A percentile compares a stretch with the other conserved stretches of the same genome.
Evolutionary conservation across 1,140 invertebrate species (phyloP).

Genomic region (Littorina saxatilis): DNA sequence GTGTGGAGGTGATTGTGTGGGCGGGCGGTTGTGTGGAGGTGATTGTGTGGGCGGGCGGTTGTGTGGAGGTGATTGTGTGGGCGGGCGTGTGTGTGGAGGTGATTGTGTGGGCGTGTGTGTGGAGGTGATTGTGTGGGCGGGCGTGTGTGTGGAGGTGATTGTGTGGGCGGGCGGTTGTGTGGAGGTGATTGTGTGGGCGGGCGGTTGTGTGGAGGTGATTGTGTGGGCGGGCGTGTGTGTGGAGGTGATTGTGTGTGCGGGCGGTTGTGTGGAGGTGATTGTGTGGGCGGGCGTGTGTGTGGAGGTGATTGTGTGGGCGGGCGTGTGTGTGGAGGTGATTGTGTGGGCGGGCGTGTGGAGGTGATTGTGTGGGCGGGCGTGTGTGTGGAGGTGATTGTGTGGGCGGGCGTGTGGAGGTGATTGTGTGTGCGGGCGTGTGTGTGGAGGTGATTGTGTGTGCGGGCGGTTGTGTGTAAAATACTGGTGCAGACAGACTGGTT

Average conservation of each 20-base stretch:
- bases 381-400: background rate
- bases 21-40: background rate
- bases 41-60: background rate
- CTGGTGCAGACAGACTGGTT: too few relatives aligned
- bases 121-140: background rate
- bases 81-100: background rate
- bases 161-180: background rate
- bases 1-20: background rate
- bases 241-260: background rate
- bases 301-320: too few relatives aligned
- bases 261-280: background rate
- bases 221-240: background rate
- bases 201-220: too few relatives aligned
- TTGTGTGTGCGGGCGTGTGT: constrained; percentile 17
- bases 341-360: background rate
- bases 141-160: background rate
- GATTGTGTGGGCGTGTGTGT: background rate
- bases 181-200: too few relatives aligned
- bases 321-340: background rate
- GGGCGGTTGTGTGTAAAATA: background rate
- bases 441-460: constrained; percentile 11
- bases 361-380: background rate
- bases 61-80: too few relatives aligned
- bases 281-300: too few relatives aligned
- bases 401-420: background rate